Percentiles rank a stretch among this genome's conserved stretches.
phyloP scores from a whole-genome alignment of 2,888 invertebrate genomes.

The Cephus pulcher region DNA sequence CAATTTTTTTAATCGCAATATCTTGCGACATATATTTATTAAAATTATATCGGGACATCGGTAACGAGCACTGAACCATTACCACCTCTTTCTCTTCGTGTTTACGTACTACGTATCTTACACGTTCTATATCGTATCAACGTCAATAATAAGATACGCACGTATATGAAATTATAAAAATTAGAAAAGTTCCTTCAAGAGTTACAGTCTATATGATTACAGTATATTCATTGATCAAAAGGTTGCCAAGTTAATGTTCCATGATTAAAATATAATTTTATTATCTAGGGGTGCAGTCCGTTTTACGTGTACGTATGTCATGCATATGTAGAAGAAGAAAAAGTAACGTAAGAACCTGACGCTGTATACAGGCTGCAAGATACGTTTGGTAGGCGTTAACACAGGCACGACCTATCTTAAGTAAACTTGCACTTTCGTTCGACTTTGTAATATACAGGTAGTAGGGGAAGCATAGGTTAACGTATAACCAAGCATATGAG shows the following conservation, averaged over 20 bases:
- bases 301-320: neutral
- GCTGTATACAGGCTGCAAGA: neutral
- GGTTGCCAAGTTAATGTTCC: neutral
- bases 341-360: neutral
- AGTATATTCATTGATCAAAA: neutral
- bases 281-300: neutral
- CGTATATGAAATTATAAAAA: neutral
- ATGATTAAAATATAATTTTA: neutral
- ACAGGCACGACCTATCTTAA: slow-evolving; percentile 37
- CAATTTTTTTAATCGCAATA: neutral
- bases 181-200: neutral
- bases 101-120: neutral
- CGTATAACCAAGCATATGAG: neutral
- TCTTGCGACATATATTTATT: neutral
- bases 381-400: neutral
- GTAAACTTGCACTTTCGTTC: slow-evolving; percentile 44
- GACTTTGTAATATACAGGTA: slow-evolving; percentile 10
- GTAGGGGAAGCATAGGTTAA: neutral
- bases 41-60: neutral
- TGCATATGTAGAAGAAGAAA: neutral
- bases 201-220: no score
- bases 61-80: neutral
- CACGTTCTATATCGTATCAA: no score
- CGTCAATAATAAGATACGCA: neutral
- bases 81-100: slow-evolving; percentile 21